These are phyloP conservation scores for Falco novaeseelandiae DNA, from an alignment of 2,797 vertebrate genomes.

Conservation along the genomic window DNA sequence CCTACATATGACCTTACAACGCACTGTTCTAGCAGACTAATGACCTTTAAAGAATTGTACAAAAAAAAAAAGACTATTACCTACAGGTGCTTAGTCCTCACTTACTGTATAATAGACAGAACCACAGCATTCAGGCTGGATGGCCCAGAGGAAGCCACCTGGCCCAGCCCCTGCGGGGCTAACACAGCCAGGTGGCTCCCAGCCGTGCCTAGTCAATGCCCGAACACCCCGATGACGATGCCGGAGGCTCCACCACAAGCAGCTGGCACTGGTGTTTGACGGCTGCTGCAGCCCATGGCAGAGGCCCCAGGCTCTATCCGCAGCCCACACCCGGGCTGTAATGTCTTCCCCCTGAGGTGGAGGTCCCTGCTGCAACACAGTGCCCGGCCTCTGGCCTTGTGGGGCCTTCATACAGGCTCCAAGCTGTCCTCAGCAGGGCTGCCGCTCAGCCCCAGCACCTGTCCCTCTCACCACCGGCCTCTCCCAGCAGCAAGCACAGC, in stretches of 20 bases:
- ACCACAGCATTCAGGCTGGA: background rate
- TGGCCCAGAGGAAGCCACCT: background rate
- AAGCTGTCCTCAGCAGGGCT: rapidly evolving
- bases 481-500: background rate
- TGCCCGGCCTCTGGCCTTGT: too few species aligned
- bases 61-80: background rate
- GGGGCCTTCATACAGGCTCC: background rate
- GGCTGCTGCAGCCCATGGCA: background rate
- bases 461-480: background rate
- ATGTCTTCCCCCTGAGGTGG: background rate
- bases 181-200: rapidly evolving
- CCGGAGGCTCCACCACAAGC: rapidly evolving
- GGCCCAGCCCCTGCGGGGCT: rapidly evolving
- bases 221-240: too few species aligned
- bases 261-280: background rate
- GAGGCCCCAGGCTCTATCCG: background rate
- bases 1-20: background rate
- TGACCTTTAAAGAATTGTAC: background rate
- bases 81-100: background rate
- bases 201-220: rapidly evolving
- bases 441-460: background rate
- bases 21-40: background rate
- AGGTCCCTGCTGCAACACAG: too few species aligned
- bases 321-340: background rate
- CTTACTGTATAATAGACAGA: background rate